A percentile compares a stretch with the other conserved stretches of the same genome.
Conservation (phyloP, 2,888 invertebrate genomes). For the Lasiommata megera region DNA sequence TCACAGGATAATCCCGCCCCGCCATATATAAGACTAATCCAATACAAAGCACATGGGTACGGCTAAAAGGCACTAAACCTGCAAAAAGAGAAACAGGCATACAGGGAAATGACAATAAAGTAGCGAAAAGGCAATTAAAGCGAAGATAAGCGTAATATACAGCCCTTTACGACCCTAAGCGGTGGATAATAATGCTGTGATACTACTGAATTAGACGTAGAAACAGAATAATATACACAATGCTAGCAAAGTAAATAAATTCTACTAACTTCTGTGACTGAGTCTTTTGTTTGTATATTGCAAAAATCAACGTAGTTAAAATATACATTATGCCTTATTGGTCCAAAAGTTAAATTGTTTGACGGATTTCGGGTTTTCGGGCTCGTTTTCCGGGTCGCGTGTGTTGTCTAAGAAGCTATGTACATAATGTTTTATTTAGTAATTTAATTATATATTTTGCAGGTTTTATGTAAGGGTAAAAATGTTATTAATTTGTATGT, state of each 20-base stretch:
- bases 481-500: no score
- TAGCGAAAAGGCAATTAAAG: constrained; percentile 37
- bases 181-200: constrained; percentile 23
- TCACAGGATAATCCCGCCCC: constrained; percentile 9
- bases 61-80: constrained; percentile 18
- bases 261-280: no score
- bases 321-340: no score
- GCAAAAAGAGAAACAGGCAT: constrained; percentile 25
- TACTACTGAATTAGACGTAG: constrained; percentile 14
- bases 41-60: constrained; percentile 19
- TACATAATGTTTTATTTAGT: no score
- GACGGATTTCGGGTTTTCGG: no score
- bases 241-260: neutral
- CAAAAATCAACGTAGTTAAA: no score
- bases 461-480: no score
- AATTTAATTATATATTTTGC: no score
- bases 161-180: constrained; percentile 29
- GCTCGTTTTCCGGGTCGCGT: no score
- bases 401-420: no score
- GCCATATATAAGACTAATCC: constrained; percentile 16
- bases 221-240: neutral
- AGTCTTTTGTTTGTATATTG: neutral
- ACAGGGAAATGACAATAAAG: constrained; percentile 35
- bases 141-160: constrained; percentile 31
- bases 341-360: no score